Evolutionary conservation across 2,888 invertebrate genomes (phyloP).

Genomic region (Cantharis nigra): DNA sequence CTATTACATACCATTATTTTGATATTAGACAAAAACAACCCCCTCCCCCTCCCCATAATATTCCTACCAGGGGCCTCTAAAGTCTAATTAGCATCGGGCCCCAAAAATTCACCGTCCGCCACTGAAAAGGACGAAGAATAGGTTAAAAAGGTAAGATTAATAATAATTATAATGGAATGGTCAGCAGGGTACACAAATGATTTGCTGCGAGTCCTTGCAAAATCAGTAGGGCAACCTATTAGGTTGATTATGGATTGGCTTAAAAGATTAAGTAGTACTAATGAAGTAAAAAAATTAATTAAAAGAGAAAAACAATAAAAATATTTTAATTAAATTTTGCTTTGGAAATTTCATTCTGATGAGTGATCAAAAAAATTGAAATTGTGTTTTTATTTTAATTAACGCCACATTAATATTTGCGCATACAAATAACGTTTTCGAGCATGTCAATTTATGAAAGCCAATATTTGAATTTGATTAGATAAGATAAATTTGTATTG

Average conservation of each 20-base stretch:
- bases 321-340: neutral
- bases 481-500: slow-evolving; percentile 11
- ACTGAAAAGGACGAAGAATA: too few relatives aligned
- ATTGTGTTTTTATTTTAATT: neutral
- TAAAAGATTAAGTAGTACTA: neutral
- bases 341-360: neutral
- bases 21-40: too few relatives aligned
- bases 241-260: neutral
- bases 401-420: neutral
- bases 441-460: slow-evolving; percentile 1
- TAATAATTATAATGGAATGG: neutral
- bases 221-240: neutral
- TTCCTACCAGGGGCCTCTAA: too few relatives aligned
- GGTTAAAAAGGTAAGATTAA: too few relatives aligned
- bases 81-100: too few relatives aligned
- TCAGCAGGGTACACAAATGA: neutral
- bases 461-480: slow-evolving; percentile 14
- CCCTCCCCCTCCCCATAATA: too few relatives aligned
- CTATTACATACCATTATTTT: too few relatives aligned
- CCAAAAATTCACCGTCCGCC: too few relatives aligned
- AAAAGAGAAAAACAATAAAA: neutral
- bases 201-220: neutral
- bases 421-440: neutral
- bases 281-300: too few relatives aligned
- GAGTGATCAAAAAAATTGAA: neutral